Percentiles rank a stretch among this genome's conserved stretches.
phyloP scores from a whole-genome alignment of 2,113 vertebrate species.

The Thalassarche chlororhynchos region DNA sequence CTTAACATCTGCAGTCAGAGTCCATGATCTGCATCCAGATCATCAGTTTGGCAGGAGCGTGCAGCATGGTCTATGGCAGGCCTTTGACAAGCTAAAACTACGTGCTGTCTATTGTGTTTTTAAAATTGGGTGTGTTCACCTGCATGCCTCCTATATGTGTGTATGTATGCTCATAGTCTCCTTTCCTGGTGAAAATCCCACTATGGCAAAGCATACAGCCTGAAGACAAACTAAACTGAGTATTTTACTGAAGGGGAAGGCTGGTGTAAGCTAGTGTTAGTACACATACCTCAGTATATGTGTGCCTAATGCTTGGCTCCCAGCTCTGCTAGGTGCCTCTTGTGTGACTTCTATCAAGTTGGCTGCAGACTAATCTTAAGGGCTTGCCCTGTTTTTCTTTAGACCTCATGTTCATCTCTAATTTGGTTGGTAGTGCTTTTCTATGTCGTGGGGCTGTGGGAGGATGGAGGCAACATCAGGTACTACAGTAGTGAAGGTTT shows the following conservation, averaged over 20 bases:
- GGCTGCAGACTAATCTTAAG: background rate
- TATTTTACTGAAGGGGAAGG: background rate
- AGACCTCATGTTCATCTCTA: background rate
- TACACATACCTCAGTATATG: accelerated
- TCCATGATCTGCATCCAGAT: slow-evolving; percentile 70
- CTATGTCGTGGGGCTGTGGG: background rate
- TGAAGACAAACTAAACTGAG: background rate
- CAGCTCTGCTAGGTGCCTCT: background rate
- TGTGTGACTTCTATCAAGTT: background rate
- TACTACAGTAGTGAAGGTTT: background rate
- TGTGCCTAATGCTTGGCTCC: background rate
- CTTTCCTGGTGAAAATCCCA: background rate
- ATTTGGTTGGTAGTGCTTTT: background rate
- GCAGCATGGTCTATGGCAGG: background rate
- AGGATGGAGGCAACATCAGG: background rate
- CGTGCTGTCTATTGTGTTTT: background rate
- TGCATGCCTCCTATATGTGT: background rate
- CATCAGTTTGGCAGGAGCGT: slow-evolving; percentile 38
- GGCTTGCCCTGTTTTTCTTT: background rate
- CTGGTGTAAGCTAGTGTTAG: background rate
- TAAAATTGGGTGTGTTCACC: background rate
- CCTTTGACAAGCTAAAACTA: slow-evolving; percentile 16
- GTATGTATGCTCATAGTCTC: background rate
- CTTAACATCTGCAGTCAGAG: slow-evolving; percentile 74
- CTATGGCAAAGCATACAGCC: background rate